phyloP scores from a whole-genome alignment of 2,113 vertebrate genomes.

The Hippoglossus stenolepis region DNA sequence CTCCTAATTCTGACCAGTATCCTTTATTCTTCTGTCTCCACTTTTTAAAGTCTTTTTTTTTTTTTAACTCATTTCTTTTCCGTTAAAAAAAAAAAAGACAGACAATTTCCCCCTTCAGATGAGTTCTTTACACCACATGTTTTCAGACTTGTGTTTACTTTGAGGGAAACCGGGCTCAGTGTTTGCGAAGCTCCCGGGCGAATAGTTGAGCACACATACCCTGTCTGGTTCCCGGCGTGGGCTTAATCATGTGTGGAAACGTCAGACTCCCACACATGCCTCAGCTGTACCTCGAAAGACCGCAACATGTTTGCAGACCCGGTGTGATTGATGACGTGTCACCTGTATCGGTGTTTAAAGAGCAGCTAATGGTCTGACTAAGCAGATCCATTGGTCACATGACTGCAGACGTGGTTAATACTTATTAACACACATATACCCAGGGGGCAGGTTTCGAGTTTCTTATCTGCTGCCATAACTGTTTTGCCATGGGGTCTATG shows the following conservation, averaged over 20 bases:
- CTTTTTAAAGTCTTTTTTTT: no score
- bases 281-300: background rate
- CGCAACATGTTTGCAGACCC: background rate
- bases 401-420: slow-evolving; percentile 39
- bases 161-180: background rate
- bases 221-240: background rate
- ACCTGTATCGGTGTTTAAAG: slow-evolving; percentile 22
- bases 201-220: background rate
- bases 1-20: no score
- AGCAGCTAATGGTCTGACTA: slow-evolving; percentile 9
- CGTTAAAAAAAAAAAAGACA: no score
- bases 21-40: no score
- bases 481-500: slow-evolving; percentile 41
- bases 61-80: no score
- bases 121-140: no score
- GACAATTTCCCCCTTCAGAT: no score
- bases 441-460: slow-evolving; percentile 3
- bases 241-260: background rate
- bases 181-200: background rate
- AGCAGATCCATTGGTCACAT: slow-evolving; percentile 25
- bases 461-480: slow-evolving; percentile 37
- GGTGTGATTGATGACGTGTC: slow-evolving; percentile 13
- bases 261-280: background rate
- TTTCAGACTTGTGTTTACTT: no score
- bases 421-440: slow-evolving; percentile 28